Evolutionary conservation across 2,888 invertebrate species (phyloP).

Genomic region (Cryptocephalus moraei): DNA sequence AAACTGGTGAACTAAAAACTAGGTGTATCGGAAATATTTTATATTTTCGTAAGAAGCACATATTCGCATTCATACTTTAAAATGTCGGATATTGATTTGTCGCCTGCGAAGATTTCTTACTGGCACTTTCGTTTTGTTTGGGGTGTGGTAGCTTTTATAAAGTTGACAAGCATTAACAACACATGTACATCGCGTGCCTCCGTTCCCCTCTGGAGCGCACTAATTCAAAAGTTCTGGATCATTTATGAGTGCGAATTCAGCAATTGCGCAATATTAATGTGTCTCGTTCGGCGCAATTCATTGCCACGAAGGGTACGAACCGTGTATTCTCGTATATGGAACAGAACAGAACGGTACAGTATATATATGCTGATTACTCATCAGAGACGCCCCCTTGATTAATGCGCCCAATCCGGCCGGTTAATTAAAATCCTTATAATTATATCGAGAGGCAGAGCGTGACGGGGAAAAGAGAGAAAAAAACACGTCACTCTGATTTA

Average conservation of each 20-base stretch:
- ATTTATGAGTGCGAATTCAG: conserved; percentile 27
- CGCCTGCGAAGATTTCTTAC: too few species aligned
- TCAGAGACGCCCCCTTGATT: conserved; percentile 35
- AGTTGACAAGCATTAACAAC: too few species aligned
- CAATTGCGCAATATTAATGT: conserved; percentile 32
- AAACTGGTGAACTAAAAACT: too few species aligned
- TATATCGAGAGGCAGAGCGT: conserved; percentile 25
- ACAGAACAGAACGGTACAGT: not conserved
- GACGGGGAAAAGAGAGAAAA: conserved; percentile 12
- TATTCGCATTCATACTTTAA: too few species aligned
- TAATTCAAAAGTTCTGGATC: conserved; percentile 15
- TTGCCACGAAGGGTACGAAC: conserved; percentile 17
- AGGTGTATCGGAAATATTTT: too few species aligned
- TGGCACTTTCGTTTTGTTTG: too few species aligned
- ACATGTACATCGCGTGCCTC: too few species aligned
- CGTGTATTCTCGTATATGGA: not conserved
- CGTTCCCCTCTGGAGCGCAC: not conserved
- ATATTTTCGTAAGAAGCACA: too few species aligned
- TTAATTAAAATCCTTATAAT: conserved; percentile 37
- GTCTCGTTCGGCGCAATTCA: conserved; percentile 11
- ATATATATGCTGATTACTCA: conserved; percentile 33
- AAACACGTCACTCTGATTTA: conserved; percentile 22
- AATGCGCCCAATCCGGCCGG: conserved; percentile 32
- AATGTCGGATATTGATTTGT: too few species aligned
- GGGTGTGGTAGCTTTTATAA: too few species aligned